phyloP scores from a whole-genome alignment of 1,140 invertebrate species.

The Eriosoma lanigerum region DNA sequence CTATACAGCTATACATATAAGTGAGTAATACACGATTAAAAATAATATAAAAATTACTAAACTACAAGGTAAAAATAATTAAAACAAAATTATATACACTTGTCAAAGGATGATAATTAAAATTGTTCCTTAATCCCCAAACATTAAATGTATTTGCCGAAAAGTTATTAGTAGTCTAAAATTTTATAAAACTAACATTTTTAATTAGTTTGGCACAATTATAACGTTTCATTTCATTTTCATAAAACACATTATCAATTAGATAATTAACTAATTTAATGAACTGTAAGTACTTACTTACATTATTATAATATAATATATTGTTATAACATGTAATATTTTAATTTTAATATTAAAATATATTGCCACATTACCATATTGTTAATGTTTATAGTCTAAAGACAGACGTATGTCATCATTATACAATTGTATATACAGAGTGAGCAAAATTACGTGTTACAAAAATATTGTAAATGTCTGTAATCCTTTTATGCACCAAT shows the following conservation, averaged over 20 bases:
- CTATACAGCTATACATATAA: no score
- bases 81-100: no score
- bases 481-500: no score
- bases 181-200: background rate
- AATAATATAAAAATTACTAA: no score
- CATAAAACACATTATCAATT: background rate
- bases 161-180: background rate
- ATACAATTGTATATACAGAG: no score
- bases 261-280: conserved; percentile 6
- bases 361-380: background rate
- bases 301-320: no score
- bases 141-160: background rate
- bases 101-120: background rate
- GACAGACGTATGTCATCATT: no score
- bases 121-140: background rate
- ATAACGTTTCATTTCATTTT: background rate
- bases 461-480: no score
- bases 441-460: no score
- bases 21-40: no score
- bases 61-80: no score
- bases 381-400: no score
- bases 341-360: background rate
- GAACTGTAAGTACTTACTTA: background rate
- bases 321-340: background rate
- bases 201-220: background rate